Evolutionary conservation across 2,797 vertebrate genomes (phyloP).

Genomic region (Liparis tanakae): DNA sequence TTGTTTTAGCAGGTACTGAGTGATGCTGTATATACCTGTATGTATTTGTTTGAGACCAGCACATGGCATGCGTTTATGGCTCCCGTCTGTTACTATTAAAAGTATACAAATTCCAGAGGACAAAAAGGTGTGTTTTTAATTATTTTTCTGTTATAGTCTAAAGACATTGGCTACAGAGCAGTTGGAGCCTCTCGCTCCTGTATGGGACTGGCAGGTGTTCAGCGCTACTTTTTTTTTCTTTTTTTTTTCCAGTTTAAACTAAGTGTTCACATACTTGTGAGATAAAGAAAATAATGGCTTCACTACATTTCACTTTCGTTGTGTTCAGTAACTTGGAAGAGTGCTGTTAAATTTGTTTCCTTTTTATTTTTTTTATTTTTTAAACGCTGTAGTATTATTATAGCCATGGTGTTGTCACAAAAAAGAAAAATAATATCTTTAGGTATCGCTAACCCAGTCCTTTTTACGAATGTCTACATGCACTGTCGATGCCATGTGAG

Average conservation of each 20-base stretch:
- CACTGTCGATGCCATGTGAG: constrained; percentile 92
- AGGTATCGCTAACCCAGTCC: constrained; percentile 86
- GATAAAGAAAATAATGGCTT: constrained; percentile 85
- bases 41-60: constrained; percentile 93
- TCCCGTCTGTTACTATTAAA: constrained; percentile 94
- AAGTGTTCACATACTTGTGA: constrained; percentile 89
- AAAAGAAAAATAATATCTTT: constrained; percentile 59
- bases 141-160: constrained; percentile 86
- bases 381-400: constrained; percentile 90
- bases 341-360: constrained; percentile 85
- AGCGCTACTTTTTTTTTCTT: constrained; percentile 69
- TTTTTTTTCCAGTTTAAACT: constrained; percentile 69
- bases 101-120: constrained; percentile 92
- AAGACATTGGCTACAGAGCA: constrained; percentile 68
- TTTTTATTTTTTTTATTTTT: constrained; percentile 47
- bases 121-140: constrained; percentile 89
- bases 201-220: constrained; percentile 79
- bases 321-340: constrained; percentile 90
- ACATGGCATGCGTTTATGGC: constrained; percentile 95
- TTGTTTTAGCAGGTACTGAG: constrained; percentile 99
- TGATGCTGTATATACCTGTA: constrained; percentile 94
- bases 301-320: constrained; percentile 94
- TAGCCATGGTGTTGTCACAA: constrained; percentile 90
- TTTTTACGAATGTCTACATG: constrained; percentile 89
- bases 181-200: constrained; percentile 74